Conservation (phyloP, 2,797 vertebrate genomes). For the Neomorphus geoffroyi region DNA sequence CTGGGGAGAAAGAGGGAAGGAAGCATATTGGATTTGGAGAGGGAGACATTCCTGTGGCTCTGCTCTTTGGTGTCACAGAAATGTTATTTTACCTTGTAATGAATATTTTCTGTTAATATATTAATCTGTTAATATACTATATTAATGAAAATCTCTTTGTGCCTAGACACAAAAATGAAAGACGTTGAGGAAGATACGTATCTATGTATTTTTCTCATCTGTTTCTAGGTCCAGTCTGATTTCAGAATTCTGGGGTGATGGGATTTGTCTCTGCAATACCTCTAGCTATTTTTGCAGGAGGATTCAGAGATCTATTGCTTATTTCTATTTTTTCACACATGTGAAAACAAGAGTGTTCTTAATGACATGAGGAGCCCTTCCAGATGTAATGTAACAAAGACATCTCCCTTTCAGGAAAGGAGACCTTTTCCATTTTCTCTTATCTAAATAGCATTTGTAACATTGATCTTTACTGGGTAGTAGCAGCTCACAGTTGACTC, state of each 20-base stretch:
- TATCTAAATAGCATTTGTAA: background rate
- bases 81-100: background rate
- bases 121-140: background rate
- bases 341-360: background rate
- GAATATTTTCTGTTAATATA: background rate
- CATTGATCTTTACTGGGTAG: background rate
- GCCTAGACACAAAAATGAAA: background rate
- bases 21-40: background rate
- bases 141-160: background rate
- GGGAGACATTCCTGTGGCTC: background rate
- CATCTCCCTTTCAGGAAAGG: background rate
- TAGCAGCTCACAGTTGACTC: background rate
- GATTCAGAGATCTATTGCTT: background rate
- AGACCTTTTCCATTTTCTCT: background rate
- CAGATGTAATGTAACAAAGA: background rate
- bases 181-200: fast-evolving
- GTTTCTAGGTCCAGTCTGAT: background rate
- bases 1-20: background rate
- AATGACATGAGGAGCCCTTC: background rate
- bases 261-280: background rate
- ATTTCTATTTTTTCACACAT: background rate
- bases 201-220: background rate
- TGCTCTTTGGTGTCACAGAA: background rate
- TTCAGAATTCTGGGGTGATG: background rate
- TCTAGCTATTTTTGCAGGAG: background rate